phyloP scores from a whole-genome alignment of 2,113 vertebrate species.

The Aegithalos caudatus region DNA sequence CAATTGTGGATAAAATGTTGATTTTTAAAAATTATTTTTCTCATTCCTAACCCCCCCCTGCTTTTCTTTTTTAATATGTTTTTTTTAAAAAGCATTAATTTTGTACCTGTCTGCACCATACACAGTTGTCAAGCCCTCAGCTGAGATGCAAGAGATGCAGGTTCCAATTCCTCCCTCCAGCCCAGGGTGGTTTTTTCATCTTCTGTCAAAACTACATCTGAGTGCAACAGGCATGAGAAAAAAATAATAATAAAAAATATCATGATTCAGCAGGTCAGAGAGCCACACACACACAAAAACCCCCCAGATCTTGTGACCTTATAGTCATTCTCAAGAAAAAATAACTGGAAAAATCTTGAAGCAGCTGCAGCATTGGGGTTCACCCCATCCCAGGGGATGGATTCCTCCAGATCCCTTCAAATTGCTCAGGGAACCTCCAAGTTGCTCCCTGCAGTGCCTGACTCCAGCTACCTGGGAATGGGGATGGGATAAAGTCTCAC shows the following conservation, averaged over 20 bases:
- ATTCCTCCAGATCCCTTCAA: neutral
- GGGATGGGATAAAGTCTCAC: neutral
- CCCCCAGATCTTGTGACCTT: neutral
- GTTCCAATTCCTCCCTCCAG: neutral
- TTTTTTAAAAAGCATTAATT: neutral
- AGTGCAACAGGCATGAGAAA: neutral
- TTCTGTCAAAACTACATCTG: neutral
- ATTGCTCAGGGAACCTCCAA: accelerated
- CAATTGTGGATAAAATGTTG: neutral
- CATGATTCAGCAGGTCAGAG: neutral
- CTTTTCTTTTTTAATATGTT: accelerated
- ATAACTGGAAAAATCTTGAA: neutral
- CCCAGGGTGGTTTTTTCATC: neutral
- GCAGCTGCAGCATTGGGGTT: neutral
- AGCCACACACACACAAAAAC: neutral
- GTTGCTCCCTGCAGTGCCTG: neutral
- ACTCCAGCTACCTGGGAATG: neutral
- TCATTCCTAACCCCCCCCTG: accelerated
- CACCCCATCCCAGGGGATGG: neutral
- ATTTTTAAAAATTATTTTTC: neutral
- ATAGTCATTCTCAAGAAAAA: neutral
- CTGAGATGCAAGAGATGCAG: neutral
- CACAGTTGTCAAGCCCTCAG: neutral
- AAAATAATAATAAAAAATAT: neutral
- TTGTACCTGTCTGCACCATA: neutral